These are phyloP conservation scores for Glandiceps talaboti DNA, from an alignment of 53 echinoderm and acorn worm genomes.

Conservation along the genomic window DNA sequence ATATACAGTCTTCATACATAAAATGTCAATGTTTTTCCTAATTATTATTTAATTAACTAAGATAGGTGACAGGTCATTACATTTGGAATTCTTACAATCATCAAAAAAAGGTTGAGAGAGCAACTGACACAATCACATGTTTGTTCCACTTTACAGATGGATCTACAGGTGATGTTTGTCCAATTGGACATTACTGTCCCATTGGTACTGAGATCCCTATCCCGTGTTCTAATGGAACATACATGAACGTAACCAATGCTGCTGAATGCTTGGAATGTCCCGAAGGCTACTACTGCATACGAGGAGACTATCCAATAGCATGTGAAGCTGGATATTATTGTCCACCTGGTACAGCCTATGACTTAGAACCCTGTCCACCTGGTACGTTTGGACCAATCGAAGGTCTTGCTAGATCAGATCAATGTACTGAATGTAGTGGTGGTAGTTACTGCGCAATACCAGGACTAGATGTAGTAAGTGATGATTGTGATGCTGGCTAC, in stretches of 20 bases:
- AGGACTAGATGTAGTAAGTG: slow-evolving; percentile 38
- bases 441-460: slow-evolving; percentile 81
- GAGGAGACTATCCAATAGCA: slow-evolving; percentile 56
- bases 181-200: slow-evolving; percentile 92
- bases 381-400: slow-evolving; percentile 66
- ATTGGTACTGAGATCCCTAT: slow-evolving; percentile 75
- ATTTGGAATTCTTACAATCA: too few relatives aligned
- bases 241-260: slow-evolving; percentile 93
- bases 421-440: slow-evolving; percentile 68
- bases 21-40: too few relatives aligned
- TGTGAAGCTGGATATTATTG: slow-evolving; percentile 90
- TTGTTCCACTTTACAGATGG: slow-evolving; percentile 40
- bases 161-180: slow-evolving; percentile 77
- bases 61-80: too few relatives aligned
- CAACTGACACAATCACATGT: too few relatives aligned
- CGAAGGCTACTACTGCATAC: slow-evolving; percentile 53
- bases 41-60: too few relatives aligned
- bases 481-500: slow-evolving; percentile 74
- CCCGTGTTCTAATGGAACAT: slow-evolving; percentile 86
- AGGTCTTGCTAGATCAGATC: slow-evolving; percentile 34
- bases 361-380: slow-evolving; percentile 59
- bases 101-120: too few relatives aligned
- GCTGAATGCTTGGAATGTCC: slow-evolving; percentile 80
- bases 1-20: too few relatives aligned
- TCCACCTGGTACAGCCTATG: slow-evolving; percentile 63